Percentiles rank a stretch among this genome's conserved stretches.
Conservation (phyloP, 2,113 vertebrate genomes). For the Catharus minimus region DNA sequence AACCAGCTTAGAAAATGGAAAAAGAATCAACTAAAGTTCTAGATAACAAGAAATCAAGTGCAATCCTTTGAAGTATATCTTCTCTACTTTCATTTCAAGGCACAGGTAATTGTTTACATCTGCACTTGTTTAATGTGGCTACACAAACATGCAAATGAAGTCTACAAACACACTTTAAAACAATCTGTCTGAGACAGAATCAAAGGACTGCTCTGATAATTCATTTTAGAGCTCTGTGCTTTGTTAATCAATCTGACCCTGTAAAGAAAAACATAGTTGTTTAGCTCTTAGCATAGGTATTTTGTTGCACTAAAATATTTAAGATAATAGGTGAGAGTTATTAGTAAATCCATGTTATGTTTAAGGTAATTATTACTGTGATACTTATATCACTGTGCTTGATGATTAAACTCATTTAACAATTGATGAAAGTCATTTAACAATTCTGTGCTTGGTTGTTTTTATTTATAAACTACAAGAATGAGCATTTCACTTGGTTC, state of each 20-base stretch:
- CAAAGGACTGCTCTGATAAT: not conserved
- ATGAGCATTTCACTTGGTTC: not conserved
- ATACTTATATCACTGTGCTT: not conserved
- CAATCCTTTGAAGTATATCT: not conserved
- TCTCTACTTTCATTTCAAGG: not conserved
- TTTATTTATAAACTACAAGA: not conserved
- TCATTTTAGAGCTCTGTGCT: not conserved
- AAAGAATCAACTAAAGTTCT: not conserved
- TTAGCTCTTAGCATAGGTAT: not conserved
- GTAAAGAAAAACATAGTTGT: not conserved
- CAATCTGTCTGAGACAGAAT: not conserved
- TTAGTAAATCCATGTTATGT: not conserved
- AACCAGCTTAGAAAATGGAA: not conserved
- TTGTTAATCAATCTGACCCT: not conserved
- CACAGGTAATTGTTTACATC: not conserved
- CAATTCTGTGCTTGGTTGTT: not conserved
- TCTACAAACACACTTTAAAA: not conserved
- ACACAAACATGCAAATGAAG: not conserved
- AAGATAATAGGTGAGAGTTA: not conserved
- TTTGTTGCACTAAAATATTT: not conserved
- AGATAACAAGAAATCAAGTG: not conserved
- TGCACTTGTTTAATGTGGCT: not conserved
- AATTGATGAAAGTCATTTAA: not conserved
- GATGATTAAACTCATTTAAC: not conserved
- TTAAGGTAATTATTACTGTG: not conserved